phyloP scores from a whole-genome alignment of 2,113 vertebrate genomes.

The Mesitornis unicolor region DNA sequence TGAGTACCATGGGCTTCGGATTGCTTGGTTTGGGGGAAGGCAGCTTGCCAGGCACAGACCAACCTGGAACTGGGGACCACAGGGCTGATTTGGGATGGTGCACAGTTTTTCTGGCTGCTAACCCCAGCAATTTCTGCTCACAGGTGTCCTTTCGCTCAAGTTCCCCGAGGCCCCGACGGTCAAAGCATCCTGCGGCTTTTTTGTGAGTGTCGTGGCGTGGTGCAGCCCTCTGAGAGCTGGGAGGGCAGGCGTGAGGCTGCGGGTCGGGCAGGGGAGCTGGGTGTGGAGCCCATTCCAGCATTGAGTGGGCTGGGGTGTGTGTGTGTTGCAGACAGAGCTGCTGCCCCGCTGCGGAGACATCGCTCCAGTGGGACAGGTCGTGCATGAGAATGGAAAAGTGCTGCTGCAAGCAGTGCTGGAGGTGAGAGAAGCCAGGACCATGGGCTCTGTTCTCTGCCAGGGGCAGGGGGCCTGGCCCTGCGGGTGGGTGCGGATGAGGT shows the following conservation, averaged over 20 bases:
- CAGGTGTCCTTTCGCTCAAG: constrained; percentile 95
- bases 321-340: constrained; percentile 87
- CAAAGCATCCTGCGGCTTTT: constrained; percentile 94
- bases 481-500: background rate
- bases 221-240: background rate
- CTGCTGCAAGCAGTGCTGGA: constrained; percentile 91
- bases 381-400: constrained; percentile 90
- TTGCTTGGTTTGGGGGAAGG: background rate
- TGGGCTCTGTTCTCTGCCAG: accelerated
- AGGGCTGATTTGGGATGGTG: background rate
- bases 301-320: background rate
- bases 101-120: background rate
- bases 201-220: constrained; percentile 79
- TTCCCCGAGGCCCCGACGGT: constrained; percentile 97
- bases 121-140: constrained; percentile 25
- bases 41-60: background rate
- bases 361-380: constrained; percentile 85
- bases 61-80: background rate
- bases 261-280: background rate
- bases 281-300: background rate
- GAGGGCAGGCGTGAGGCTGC: background rate
- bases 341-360: constrained; percentile 91
- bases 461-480: accelerated
- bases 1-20: constrained; percentile 72
- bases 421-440: constrained; percentile 65